phyloP scores from a whole-genome alignment of 2,113 vertebrate species.

The Eptesicus fuscus region DNA sequence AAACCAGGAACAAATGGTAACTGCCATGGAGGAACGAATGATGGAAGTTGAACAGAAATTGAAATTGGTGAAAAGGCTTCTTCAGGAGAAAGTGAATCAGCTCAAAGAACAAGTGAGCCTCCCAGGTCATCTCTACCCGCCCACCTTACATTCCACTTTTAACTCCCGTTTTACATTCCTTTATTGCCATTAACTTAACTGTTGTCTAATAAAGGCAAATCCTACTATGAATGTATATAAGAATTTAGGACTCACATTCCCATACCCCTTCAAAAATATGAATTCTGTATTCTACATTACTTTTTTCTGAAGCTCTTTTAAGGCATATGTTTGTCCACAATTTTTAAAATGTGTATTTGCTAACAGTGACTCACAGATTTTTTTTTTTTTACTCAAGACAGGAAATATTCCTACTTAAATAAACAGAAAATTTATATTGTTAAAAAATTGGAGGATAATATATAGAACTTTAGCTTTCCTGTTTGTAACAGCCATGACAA shows the following conservation, averaged over 20 bases:
- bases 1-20: conserved; percentile 84
- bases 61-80: conserved; percentile 91
- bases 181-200: conserved; percentile 25
- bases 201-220: conserved; percentile 42
- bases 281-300: not conserved
- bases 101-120: conserved; percentile 93
- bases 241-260: conserved; percentile 7
- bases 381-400: not conserved
- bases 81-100: conserved; percentile 94
- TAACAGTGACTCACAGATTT: not conserved
- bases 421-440: not conserved
- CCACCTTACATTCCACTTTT: not conserved
- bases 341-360: not conserved
- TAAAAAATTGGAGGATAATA: not conserved
- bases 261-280: not conserved
- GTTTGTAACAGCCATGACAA: not conserved
- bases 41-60: conserved; percentile 93
- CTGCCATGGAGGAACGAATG: conserved; percentile 93
- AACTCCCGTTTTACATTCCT: not conserved
- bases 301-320: not conserved
- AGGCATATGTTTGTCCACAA: conserved; percentile 5
- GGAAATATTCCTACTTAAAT: not conserved
- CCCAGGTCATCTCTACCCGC: not conserved
- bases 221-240: not conserved
- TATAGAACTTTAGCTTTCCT: conserved; percentile 35